Base-by-base conservation (phyloP, 2,797 vertebrate species). In the Manis javanica region DNA sequence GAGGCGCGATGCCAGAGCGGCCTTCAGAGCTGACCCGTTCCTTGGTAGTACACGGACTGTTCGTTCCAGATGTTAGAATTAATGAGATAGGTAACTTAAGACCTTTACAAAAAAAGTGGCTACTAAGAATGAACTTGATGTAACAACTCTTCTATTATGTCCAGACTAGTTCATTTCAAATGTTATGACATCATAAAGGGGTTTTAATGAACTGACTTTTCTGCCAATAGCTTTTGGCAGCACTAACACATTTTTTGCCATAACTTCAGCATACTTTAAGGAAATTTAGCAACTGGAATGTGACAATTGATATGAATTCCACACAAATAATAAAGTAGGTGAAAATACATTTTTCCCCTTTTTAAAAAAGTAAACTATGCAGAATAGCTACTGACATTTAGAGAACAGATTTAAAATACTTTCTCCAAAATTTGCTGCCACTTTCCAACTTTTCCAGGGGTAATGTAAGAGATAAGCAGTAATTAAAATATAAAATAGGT, bases 241-340 rank as follows among this genome's bases (percentile, higher is more conserved):
- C 61, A 94, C 63, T 90, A 91, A 46, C 16, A 81, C 59, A 24
- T 15, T 46, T 96, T 97, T 94, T 71, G 68, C 6, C 72, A 23
- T 61, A 55, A 89, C 26, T 88, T 61, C 53, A 19, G 91, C 12
- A 96, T 55, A 68, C 0, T 84, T 71, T 23, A 90, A 86, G 71
- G 90, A 78, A 61, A 78, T 94, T 96, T 23, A 87, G 63, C 34
- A 95, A 84, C 37, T 39, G 77, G 37, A 66, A 92, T 37, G 95
- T 71, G 23, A 96, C 3, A 55, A 71, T 11, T 92, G 87, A 97
- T 87, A 79, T 64, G 84, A 98, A 98, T 98, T 97, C 90, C 92
- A 96, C 24, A 93, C 39, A 39, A 29, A 87, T 59, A 88, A 96
- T 97, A 97, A 97, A 97, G 96, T 93, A 90, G 39, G 18, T 97